A percentile compares a stretch with the other conserved stretches of the same genome.
phyloP scores from a whole-genome alignment of 2,797 vertebrate genomes.

The Microctenopoma steveboyesi region DNA sequence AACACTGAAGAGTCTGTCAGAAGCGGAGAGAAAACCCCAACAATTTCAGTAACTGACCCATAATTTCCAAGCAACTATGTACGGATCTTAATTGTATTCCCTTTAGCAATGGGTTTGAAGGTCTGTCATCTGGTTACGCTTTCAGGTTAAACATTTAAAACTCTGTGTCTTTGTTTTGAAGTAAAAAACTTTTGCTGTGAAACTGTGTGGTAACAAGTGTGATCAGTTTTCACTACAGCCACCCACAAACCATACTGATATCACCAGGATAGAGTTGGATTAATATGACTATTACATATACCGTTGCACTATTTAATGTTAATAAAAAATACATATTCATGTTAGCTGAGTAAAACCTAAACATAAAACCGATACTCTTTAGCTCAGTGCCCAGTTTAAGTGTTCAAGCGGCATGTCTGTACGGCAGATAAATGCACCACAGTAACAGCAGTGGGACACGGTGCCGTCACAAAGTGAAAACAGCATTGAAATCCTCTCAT shows the following conservation, averaged over 20 bases:
- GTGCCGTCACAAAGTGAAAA: slow-evolving; percentile 22
- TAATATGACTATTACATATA: slow-evolving; percentile 16
- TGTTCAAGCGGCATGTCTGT: slow-evolving; percentile 2
- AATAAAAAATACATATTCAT: background rate
- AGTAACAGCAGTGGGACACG: background rate
- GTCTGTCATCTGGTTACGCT: background rate
- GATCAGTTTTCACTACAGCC: slow-evolving; percentile 48
- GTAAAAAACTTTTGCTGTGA: slow-evolving; percentile 24
- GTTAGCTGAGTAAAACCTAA: background rate
- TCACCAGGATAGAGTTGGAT: slow-evolving; percentile 31
- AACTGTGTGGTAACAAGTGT: slow-evolving; percentile 6
- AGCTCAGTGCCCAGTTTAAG: slow-evolving; percentile 1
- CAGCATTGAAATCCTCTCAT: slow-evolving; percentile 11
- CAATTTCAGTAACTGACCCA: background rate
- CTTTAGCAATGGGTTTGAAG: background rate
- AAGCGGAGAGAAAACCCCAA: slow-evolving; percentile 19
- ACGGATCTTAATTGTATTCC: background rate
- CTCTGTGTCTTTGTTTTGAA: background rate
- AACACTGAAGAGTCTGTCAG: slow-evolving; percentile 92
- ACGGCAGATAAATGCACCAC: slow-evolving; percentile 7
- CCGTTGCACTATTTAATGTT: background rate
- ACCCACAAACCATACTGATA: slow-evolving; percentile 51
- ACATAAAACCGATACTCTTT: background rate
- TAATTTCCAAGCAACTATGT: background rate
- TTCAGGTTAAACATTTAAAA: background rate